phyloP scores from a whole-genome alignment of 2,888 invertebrate species.

The Thalpophila matura region DNA sequence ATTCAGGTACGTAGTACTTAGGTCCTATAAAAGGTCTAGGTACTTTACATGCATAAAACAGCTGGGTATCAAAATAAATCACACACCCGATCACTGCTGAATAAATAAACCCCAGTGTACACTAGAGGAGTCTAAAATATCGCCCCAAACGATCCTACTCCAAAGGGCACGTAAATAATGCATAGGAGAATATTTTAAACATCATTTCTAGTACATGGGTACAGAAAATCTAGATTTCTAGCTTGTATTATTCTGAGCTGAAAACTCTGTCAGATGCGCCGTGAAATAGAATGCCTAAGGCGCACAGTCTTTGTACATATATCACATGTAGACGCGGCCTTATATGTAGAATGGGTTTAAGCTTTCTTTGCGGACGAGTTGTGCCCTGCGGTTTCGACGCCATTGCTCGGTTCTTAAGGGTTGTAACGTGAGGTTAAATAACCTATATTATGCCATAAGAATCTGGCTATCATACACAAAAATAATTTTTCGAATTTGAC shows the following conservation, averaged over 20 bases:
- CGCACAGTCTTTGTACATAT: slow-evolving; percentile 28
- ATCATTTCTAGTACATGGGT: neutral
- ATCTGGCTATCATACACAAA: no score
- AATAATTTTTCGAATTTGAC: no score
- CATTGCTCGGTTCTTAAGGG: no score
- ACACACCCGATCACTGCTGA: slow-evolving; percentile 1
- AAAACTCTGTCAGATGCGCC: slow-evolving; percentile 57
- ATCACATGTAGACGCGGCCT: slow-evolving; percentile 10
- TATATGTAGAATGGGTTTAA: neutral
- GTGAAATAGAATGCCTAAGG: slow-evolving; percentile 70
- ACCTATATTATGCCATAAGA: no score
- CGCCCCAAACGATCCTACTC: slow-evolving; percentile 1
- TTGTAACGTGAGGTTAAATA: no score
- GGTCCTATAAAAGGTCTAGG: no score
- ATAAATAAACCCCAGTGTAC: slow-evolving; percentile 20
- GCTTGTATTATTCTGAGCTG: slow-evolving; percentile 42
- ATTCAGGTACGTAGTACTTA: no score
- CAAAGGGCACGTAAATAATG: slow-evolving; percentile 43
- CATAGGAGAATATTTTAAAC: slow-evolving; percentile 47
- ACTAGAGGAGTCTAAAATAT: slow-evolving; percentile 6
- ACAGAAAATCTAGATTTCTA: slow-evolving; percentile 23
- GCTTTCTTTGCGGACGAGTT: no score
- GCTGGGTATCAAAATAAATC: neutral
- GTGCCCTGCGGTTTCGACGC: no score
- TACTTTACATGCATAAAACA: neutral